Evolutionary conservation across 2,797 vertebrate genomes (phyloP).

Genomic region (Thunnus albacares): DNA sequence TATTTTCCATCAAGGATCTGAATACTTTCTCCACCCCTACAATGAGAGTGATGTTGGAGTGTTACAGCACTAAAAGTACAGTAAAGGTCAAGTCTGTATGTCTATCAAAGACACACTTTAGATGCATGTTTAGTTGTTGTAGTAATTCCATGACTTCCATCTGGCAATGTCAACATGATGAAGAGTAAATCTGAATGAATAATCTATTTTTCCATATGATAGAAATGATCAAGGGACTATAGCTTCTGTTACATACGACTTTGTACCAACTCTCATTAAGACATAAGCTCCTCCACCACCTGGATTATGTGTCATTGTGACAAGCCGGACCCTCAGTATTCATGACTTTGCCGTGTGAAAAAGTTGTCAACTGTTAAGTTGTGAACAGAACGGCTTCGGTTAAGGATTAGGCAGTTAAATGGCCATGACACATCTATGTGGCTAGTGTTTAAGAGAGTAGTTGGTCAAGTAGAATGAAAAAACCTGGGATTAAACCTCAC

Average conservation of each 20-base stretch:
- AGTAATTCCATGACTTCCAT: background rate
- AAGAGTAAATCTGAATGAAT: background rate
- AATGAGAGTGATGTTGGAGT: background rate
- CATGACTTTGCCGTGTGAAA: no score
- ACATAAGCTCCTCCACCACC: no score
- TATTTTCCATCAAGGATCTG: no score
- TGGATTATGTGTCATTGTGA: no score
- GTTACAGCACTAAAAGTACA: background rate
- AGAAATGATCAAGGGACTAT: background rate
- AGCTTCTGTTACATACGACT: no score
- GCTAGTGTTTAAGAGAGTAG: no score
- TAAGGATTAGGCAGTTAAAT: background rate
- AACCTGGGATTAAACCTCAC: background rate
- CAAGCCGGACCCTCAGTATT: no score
- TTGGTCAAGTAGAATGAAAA: background rate
- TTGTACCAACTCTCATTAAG: no score
- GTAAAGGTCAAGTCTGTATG: background rate
- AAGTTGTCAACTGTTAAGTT: no score
- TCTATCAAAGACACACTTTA: background rate
- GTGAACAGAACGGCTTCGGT: background rate
- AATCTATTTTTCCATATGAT: background rate
- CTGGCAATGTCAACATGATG: background rate
- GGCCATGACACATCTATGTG: background rate
- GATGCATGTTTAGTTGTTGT: background rate
- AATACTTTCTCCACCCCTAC: no score